phyloP scores from a whole-genome alignment of 2,797 vertebrate genomes.

The Leptoclinus maculatus region DNA sequence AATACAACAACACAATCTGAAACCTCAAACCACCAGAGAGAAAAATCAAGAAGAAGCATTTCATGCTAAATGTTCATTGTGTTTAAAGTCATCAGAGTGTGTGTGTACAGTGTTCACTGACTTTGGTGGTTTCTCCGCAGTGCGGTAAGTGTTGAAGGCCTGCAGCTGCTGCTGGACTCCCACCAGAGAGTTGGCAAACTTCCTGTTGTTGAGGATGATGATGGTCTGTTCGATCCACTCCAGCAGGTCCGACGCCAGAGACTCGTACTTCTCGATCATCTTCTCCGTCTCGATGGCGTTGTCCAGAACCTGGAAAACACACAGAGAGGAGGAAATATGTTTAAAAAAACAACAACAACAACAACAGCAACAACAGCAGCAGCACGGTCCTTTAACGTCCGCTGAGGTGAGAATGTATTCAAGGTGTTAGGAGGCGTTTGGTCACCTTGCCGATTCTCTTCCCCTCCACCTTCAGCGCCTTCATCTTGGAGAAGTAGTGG shows the following conservation, averaged over 20 bases:
- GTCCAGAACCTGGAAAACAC: slow-evolving; percentile 90
- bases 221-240: slow-evolving; percentile 99
- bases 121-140: slow-evolving; percentile 97
- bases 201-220: slow-evolving; percentile 98
- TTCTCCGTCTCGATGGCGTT: slow-evolving; percentile 97
- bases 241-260: slow-evolving; percentile 94
- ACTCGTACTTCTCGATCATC: slow-evolving; percentile 98
- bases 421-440: neutral
- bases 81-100: neutral
- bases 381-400: neutral
- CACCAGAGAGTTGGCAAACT: slow-evolving; percentile 95
- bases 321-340: neutral
- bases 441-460: slow-evolving; percentile 95
- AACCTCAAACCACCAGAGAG: neutral
- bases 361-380: no score
- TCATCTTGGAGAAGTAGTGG: slow-evolving; percentile 99
- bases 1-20: neutral
- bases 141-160: slow-evolving; percentile 98
- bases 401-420: neutral
- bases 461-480: slow-evolving; percentile 97
- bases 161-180: slow-evolving; percentile 98
- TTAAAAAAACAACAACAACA: neutral
- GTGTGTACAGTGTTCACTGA: slow-evolving; percentile 62
- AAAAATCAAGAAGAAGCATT: neutral
- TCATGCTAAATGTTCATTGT: neutral